Evolutionary conservation across 2,888 invertebrate species (phyloP).

Genomic region (Drosophila neutralis): DNA sequence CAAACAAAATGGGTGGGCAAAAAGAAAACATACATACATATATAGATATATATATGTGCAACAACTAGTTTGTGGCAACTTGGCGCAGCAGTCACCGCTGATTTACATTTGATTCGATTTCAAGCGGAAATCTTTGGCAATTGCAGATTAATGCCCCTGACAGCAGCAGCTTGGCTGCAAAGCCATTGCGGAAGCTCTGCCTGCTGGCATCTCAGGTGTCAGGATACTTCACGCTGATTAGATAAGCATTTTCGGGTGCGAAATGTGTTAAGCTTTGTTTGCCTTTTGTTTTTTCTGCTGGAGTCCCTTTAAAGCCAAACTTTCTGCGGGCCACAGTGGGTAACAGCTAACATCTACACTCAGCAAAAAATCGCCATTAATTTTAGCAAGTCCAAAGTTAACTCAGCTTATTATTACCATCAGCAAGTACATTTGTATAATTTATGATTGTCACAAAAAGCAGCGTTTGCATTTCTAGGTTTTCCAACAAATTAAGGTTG

Average conservation of each 20-base stretch:
- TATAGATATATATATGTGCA: slow-evolving; percentile 58
- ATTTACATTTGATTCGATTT: slow-evolving; percentile 79
- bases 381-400: not conserved
- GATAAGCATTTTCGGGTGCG: slow-evolving; percentile 80
- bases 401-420: not conserved
- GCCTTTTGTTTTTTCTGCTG: slow-evolving; percentile 67
- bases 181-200: slow-evolving; percentile 31
- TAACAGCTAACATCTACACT: not conserved
- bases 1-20: slow-evolving; percentile 78
- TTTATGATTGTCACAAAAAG: not conserved
- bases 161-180: slow-evolving; percentile 49
- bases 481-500: too few species aligned
- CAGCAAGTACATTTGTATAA: not conserved
- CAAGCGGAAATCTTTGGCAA: slow-evolving; percentile 82
- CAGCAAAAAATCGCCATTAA: not conserved
- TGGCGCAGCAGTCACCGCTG: slow-evolving; percentile 40
- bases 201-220: slow-evolving; percentile 81
- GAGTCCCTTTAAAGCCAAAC: slow-evolving; percentile 65
- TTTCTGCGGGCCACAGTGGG: slow-evolving; percentile 60
- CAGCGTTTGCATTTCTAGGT: not conserved
- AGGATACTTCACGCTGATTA: slow-evolving; percentile 83
- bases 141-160: slow-evolving; percentile 84
- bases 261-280: slow-evolving; percentile 80
- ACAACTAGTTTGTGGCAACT: slow-evolving; percentile 75
- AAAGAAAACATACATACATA: slow-evolving; percentile 34